Evolutionary conservation across 2,888 invertebrate genomes (phyloP).

Genomic region (Dromius quadrimaculatus): DNA sequence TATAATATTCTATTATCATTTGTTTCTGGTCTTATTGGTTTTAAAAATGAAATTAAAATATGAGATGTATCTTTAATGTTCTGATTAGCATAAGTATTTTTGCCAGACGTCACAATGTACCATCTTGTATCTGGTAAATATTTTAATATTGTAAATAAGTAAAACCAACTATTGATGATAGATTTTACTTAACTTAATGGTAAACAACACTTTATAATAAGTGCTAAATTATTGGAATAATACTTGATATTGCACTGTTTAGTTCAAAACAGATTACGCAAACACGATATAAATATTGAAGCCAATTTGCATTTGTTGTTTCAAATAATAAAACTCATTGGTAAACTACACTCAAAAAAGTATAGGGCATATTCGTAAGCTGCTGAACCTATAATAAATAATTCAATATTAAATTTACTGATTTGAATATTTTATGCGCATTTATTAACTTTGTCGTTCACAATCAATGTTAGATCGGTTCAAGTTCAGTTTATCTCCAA

Average conservation of each 20-base stretch:
- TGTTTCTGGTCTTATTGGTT: too few species aligned
- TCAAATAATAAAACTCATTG: too few species aligned
- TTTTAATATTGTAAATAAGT: constrained; percentile 16
- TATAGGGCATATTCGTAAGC: too few species aligned
- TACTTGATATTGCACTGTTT: background rate
- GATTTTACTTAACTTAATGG: background rate
- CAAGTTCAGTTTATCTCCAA: background rate
- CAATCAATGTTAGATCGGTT: background rate
- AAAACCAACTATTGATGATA: too few species aligned
- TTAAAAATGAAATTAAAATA: too few species aligned
- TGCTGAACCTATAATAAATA: background rate
- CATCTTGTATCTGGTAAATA: constrained; percentile 3
- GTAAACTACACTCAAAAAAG: too few species aligned
- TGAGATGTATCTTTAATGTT: too few species aligned
- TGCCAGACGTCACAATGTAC: background rate
- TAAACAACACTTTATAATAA: constrained; percentile 1
- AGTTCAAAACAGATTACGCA: constrained; percentile 1
- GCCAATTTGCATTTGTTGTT: constrained; percentile 5
- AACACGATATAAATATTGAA: constrained; percentile 10
- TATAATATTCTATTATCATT: too few species aligned
- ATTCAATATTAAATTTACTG: background rate
- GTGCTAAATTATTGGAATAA: constrained; percentile 20
- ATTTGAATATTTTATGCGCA: background rate
- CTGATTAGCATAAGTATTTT: too few species aligned
- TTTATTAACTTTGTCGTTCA: background rate